Percentiles rank a stretch among this genome's conserved stretches.
Conservation (phyloP, 1,140 invertebrate genomes). For the Drosophila oshimai region DNA sequence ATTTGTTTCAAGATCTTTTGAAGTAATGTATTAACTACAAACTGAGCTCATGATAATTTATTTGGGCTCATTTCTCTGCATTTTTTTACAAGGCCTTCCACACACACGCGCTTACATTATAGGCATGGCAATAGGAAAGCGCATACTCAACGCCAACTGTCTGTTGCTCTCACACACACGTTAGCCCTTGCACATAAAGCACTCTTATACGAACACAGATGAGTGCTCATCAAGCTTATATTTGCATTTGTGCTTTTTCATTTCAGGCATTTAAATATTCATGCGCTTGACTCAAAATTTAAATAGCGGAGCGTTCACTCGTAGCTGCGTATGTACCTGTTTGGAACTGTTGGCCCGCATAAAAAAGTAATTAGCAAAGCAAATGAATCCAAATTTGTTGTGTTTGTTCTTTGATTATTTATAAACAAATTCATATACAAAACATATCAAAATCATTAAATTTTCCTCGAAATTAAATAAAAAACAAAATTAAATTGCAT, state of each 20-base stretch:
- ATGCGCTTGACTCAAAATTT: constrained; percentile 40
- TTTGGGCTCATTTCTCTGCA: constrained; percentile 15
- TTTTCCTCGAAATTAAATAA: too few relatives aligned
- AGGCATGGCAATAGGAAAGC: constrained; percentile 1
- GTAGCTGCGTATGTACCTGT: constrained; percentile 1
- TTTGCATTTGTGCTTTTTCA: constrained; percentile 54
- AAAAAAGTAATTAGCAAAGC: too few relatives aligned
- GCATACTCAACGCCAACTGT: constrained; percentile 39
- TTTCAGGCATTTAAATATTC: constrained; percentile 50
- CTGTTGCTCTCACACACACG: constrained; percentile 16
- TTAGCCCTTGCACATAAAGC: background rate
- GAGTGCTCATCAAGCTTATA: constrained; percentile 25
- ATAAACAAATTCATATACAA: too few relatives aligned
- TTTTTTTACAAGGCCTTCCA: constrained; percentile 14
- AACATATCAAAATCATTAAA: too few relatives aligned
- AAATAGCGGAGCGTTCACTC: constrained; percentile 36
- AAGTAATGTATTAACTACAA: background rate
- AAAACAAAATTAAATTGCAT: too few relatives aligned
- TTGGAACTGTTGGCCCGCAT: too few relatives aligned
- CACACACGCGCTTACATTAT: background rate
- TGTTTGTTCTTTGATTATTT: too few relatives aligned
- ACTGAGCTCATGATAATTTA: constrained; percentile 2
- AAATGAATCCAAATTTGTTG: too few relatives aligned
- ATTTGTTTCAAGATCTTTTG: background rate
- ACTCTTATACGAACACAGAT: constrained; percentile 21